A percentile compares a stretch with the other conserved stretches of the same genome.
Conservation (phyloP, 2,888 invertebrate genomes). For the Agonum fuliginosum region DNA sequence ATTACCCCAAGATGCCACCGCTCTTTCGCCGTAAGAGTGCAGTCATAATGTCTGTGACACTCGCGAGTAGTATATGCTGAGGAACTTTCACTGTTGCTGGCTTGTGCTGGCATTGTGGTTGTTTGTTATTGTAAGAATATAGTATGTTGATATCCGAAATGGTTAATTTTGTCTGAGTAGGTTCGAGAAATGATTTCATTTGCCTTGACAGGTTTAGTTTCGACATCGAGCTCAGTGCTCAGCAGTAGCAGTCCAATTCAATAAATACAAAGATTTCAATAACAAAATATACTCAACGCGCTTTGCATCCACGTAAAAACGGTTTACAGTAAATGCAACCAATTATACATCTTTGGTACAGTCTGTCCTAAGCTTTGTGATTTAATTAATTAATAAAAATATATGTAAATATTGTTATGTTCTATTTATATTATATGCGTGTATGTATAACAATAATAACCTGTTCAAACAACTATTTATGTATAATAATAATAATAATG, state of each 20-base stretch:
- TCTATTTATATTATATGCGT: slow-evolving; percentile 59
- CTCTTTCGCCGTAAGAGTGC: slow-evolving; percentile 44
- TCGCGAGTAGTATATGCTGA: slow-evolving; percentile 37
- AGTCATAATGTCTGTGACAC: slow-evolving; percentile 49
- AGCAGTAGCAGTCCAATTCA: slow-evolving; percentile 59
- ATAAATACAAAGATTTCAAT: slow-evolving; percentile 53
- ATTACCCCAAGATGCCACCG: slow-evolving; percentile 37
- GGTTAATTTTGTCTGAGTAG: slow-evolving; percentile 38
- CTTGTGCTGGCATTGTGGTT: slow-evolving; percentile 33
- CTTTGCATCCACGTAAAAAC: slow-evolving; percentile 58
- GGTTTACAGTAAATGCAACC: slow-evolving; percentile 59
- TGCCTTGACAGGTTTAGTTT: slow-evolving; percentile 38
- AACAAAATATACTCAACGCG: slow-evolving; percentile 60
- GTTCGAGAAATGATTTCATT: slow-evolving; percentile 33
- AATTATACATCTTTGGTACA: slow-evolving; percentile 60
- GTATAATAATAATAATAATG: slow-evolving; percentile 33
- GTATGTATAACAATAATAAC: slow-evolving; percentile 54
- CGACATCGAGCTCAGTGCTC: slow-evolving; percentile 56
- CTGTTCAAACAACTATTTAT: slow-evolving; percentile 59
- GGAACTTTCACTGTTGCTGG: slow-evolving; percentile 52
- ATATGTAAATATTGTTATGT: slow-evolving; percentile 58
- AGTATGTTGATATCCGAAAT: slow-evolving; percentile 44
- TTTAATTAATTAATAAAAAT: slow-evolving; percentile 55
- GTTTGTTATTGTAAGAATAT: slow-evolving; percentile 37
- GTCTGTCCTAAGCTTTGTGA: slow-evolving; percentile 59